Percentiles rank a stretch among this genome's conserved stretches.
These are phyloP conservation scores for Belonocnema kinseyi DNA, from an alignment of 1,140 invertebrate genomes.

Conservation along the genomic window DNA sequence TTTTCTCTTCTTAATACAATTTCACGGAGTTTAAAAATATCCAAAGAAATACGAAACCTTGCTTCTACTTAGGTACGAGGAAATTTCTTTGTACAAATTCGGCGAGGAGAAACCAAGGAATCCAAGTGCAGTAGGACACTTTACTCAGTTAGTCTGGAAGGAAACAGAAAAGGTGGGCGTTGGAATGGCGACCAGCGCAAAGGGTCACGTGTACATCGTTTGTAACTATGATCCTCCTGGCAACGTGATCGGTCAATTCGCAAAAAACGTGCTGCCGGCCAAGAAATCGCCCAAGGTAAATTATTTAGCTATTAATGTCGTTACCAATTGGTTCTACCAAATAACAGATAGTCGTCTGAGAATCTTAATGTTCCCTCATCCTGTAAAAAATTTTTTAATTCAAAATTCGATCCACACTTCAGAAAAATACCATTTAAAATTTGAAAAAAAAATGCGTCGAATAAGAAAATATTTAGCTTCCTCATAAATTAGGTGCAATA, in stretches of 20 bases:
- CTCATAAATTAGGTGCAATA: too few relatives aligned
- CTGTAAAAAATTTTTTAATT: too few relatives aligned
- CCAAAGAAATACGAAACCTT: neutral
- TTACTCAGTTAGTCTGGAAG: slow-evolving; percentile 82
- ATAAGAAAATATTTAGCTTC: too few relatives aligned
- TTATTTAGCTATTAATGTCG: neutral
- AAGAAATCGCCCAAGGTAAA: slow-evolving; percentile 35
- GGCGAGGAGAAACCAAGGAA: slow-evolving; percentile 36
- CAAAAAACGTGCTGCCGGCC: slow-evolving; percentile 76
- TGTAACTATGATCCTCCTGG: slow-evolving; percentile 83
- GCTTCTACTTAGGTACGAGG: slow-evolving; percentile 52
- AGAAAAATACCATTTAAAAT: too few relatives aligned
- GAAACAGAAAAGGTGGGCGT: slow-evolving; percentile 79
- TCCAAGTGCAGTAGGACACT: slow-evolving; percentile 71
- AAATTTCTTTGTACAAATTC: slow-evolving; percentile 58
- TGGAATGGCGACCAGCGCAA: slow-evolving; percentile 74
- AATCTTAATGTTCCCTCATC: too few relatives aligned
- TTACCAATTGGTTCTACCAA: neutral
- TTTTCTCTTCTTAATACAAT: neutral
- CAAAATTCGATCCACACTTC: too few relatives aligned
- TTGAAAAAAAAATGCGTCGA: too few relatives aligned
- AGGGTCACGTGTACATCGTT: slow-evolving; percentile 79
- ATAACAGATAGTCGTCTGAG: too few relatives aligned
- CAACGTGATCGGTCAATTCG: slow-evolving; percentile 79
- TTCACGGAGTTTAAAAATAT: slow-evolving; percentile 3